Percentiles rank a stretch among this genome's conserved stretches.
Conservation (phyloP, 2,888 invertebrate genomes). For the Notodonta dromedarius region DNA sequence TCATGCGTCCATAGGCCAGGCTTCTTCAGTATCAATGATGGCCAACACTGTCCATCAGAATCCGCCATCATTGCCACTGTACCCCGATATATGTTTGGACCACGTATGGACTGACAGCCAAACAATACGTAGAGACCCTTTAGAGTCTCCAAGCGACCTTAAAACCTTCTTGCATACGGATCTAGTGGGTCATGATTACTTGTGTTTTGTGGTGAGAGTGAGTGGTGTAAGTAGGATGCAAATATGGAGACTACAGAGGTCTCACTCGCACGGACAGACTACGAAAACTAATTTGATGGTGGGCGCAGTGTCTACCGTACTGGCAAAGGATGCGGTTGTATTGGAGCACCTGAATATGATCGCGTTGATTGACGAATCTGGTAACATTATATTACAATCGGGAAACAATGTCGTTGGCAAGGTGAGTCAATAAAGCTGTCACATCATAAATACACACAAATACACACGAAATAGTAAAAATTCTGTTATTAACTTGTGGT, state of each 20-base stretch:
- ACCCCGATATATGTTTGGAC: conserved; percentile 94
- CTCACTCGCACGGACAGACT: conserved; percentile 75
- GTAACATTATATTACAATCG: conserved; percentile 92
- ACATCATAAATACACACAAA: neutral
- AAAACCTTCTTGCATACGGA: conserved; percentile 94
- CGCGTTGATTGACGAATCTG: conserved; percentile 91
- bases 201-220: conserved; percentile 89
- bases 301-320: conserved; percentile 88
- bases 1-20: conserved; percentile 75
- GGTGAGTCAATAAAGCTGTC: conserved; percentile 44
- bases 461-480: too few relatives aligned
- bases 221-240: conserved; percentile 82
- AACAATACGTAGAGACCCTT: conserved; percentile 59
- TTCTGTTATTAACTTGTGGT: too few relatives aligned
- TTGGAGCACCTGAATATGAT: conserved; percentile 93
- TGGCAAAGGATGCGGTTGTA: conserved; percentile 93
- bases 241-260: conserved; percentile 87
- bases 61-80: conserved; percentile 87
- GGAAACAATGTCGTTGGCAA: conserved; percentile 93
- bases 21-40: conserved; percentile 73
- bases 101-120: conserved; percentile 94
- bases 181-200: conserved; percentile 91
- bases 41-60: conserved; percentile 75
- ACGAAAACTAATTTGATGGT: conserved; percentile 88
- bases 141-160: conserved; percentile 62